Evolutionary conservation across 1,140 invertebrate genomes (phyloP).

Genomic region (Anoplolepis gracilipes): DNA sequence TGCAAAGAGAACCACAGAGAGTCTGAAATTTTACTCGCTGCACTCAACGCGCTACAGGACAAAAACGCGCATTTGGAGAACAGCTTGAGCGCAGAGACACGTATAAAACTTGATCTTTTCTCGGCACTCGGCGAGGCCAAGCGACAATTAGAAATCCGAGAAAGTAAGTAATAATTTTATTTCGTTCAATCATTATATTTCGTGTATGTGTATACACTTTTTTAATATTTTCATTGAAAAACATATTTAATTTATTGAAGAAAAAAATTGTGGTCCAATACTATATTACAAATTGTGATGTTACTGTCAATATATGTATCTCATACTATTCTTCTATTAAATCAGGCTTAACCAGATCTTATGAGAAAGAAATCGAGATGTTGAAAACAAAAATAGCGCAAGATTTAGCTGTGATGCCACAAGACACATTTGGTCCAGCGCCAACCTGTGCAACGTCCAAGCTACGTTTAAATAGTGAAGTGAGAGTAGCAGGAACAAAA

Average conservation of each 20-base stretch:
- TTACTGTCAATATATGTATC: neutral
- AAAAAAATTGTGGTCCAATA: too few relatives aligned
- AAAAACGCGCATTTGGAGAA: conserved; percentile 96
- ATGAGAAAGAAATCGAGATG: conserved; percentile 96
- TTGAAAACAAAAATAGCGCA: conserved; percentile 96
- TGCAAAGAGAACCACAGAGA: conserved; percentile 91
- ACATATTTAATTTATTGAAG: neutral
- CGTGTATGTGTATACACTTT: neutral
- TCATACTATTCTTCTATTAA: conserved; percentile 59
- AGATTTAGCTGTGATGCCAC: conserved; percentile 96
- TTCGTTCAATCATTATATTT: neutral
- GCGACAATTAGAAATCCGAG: conserved; percentile 95
- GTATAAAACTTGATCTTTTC: conserved; percentile 98
- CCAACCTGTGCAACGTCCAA: conserved; percentile 87
- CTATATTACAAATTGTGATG: neutral
- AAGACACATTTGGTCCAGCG: conserved; percentile 88
- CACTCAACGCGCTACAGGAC: conserved; percentile 93
- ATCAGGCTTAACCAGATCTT: conserved; percentile 91
- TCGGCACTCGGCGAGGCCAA: conserved; percentile 98
- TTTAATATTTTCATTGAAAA: neutral
- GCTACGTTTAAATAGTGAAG: conserved; percentile 86
- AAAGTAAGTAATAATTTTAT: conserved; percentile 89
- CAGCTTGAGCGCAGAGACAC: conserved; percentile 97
- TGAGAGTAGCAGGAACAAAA: conserved; percentile 82
- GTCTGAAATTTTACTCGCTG: conserved; percentile 92